Percentiles rank a stretch among this genome's conserved stretches.
Evolutionary conservation across 1,140 invertebrate species (phyloP).

Genomic region (Metopolophium dirhodum): DNA sequence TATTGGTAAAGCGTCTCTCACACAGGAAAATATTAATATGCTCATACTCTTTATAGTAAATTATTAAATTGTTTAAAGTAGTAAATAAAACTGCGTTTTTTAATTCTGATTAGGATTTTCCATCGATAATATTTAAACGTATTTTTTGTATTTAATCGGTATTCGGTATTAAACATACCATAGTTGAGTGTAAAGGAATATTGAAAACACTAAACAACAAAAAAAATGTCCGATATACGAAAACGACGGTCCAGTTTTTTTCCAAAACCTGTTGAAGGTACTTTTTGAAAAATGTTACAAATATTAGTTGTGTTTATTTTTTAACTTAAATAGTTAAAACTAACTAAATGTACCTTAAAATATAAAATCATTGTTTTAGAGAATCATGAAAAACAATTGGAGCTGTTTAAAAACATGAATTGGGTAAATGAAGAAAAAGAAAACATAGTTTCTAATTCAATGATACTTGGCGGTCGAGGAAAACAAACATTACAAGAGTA

Average conservation of each 20-base stretch:
- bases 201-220: not conserved
- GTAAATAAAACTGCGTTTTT: not conserved
- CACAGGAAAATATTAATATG: too few relatives aligned
- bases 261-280: slow-evolving; percentile 27
- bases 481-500: slow-evolving; percentile 20
- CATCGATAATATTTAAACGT: not conserved
- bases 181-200: not conserved
- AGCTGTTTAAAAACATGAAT: not conserved
- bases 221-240: not conserved
- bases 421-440: slow-evolving; percentile 46
- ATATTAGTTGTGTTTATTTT: not conserved
- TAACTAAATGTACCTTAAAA: too few relatives aligned
- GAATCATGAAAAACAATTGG: slow-evolving; percentile 17
- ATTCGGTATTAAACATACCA: not conserved
- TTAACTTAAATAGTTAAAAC: too few relatives aligned
- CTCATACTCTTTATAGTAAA: too few relatives aligned
- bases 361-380: not conserved
- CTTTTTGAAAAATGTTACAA: not conserved
- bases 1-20: too few relatives aligned
- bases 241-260: slow-evolving; percentile 46
- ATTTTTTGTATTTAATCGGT: not conserved
- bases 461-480: not conserved
- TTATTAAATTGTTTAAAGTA: too few relatives aligned
- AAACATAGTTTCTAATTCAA: slow-evolving; percentile 28
- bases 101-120: too few relatives aligned